Evolutionary conservation across 2,888 invertebrate genomes (phyloP).

Genomic region (Philonicus albiceps): DNA sequence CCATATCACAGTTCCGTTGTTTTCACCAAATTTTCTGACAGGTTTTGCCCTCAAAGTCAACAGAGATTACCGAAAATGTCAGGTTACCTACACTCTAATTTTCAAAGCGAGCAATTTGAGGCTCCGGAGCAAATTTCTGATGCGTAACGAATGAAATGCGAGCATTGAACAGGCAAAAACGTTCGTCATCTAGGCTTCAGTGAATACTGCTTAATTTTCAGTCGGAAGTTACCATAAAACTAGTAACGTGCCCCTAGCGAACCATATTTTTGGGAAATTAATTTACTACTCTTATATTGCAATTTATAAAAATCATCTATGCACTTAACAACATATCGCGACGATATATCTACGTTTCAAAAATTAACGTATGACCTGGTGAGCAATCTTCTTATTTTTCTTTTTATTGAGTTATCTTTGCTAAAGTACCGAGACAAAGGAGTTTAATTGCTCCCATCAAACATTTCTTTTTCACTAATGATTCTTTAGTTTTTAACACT

Average conservation of each 20-base stretch:
- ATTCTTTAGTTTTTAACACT: not conserved
- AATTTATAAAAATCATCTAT: not conserved
- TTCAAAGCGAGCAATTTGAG: conserved; percentile 36
- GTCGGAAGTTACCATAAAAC: conserved; percentile 3
- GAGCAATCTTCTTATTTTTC: not conserved
- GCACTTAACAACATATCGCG: not conserved
- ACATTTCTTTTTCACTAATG: not conserved
- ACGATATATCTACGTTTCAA: not conserved
- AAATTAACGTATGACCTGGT: not conserved
- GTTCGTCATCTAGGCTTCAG: conserved; percentile 21
- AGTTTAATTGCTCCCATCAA: not conserved
- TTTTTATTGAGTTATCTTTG: not conserved
- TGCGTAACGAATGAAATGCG: conserved; percentile 35
- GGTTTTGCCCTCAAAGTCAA: conserved; percentile 32
- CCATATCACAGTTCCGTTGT: conserved; percentile 36
- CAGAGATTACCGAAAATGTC: conserved; percentile 38
- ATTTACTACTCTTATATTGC: conserved; percentile 1
- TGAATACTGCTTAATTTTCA: conserved; percentile 8
- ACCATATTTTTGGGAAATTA: not conserved
- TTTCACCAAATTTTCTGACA: conserved; percentile 32
- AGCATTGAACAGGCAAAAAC: conserved; percentile 31
- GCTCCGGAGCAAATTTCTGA: conserved; percentile 1
- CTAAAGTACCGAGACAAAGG: not conserved
- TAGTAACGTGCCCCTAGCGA: not conserved
- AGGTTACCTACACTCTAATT: conserved; percentile 39